A percentile compares a stretch with the other conserved stretches of the same genome.
Conservation (phyloP, 2,797 vertebrate species). For the Delichon dasypus region DNA sequence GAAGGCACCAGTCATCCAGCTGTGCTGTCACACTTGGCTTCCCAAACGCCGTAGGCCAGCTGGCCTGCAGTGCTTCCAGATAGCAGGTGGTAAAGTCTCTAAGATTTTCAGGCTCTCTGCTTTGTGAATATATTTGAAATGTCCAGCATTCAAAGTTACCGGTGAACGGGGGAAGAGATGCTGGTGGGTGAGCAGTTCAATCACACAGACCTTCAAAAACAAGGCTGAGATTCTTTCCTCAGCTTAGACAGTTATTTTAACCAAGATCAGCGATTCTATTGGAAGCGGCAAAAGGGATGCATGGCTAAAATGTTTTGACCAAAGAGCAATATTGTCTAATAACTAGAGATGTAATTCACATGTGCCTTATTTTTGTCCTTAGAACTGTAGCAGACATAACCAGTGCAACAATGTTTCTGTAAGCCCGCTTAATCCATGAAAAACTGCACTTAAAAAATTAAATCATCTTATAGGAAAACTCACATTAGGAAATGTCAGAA, state of each 20-base stretch:
- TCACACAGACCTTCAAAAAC: background rate
- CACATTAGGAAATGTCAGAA: background rate
- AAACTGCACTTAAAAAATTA: background rate
- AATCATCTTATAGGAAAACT: background rate
- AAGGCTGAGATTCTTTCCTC: background rate
- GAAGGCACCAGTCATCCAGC: background rate
- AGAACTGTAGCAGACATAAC: background rate
- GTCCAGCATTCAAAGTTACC: background rate
- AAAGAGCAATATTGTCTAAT: background rate
- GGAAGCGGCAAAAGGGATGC: background rate
- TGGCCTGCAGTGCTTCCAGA: background rate
- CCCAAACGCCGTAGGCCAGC: background rate
- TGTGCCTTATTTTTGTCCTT: background rate
- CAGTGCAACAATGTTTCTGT: background rate
- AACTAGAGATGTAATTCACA: background rate
- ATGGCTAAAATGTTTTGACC: background rate
- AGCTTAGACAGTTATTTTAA: background rate
- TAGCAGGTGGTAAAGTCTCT: rapidly evolving
- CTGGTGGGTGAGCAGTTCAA: background rate
- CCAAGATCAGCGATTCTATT: rapidly evolving
- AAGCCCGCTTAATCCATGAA: background rate
- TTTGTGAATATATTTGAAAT: background rate
- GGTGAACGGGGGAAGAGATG: background rate
- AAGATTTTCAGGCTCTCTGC: background rate
- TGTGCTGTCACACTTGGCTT: background rate